Percentiles rank a stretch among this genome's conserved stretches.
These are phyloP conservation scores for Caiman crocodilus DNA, from an alignment of 2,797 vertebrate species.

Conservation along the genomic window DNA sequence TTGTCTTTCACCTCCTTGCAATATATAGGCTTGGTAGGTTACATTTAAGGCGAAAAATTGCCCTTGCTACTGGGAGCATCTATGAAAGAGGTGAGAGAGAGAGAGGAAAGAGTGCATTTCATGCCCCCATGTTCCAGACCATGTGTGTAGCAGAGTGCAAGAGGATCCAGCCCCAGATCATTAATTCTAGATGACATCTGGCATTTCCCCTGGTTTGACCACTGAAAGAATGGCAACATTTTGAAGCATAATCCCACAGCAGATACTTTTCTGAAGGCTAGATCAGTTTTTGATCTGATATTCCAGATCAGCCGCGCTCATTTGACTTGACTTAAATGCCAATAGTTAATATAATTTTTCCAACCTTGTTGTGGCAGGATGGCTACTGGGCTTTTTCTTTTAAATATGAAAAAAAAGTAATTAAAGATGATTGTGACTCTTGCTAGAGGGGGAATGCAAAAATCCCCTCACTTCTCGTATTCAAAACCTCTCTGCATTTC, in stretches of 20 bases:
- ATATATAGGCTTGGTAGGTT: not conserved
- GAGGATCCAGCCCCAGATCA: not conserved
- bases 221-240: rapidly evolving
- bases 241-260: rapidly evolving
- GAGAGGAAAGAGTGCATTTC: not conserved
- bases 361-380: not conserved
- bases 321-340: not conserved
- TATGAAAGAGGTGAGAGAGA: not conserved
- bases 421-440: not conserved
- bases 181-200: not conserved
- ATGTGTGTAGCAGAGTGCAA: not conserved
- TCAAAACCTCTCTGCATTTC: constrained; percentile 1
- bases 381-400: constrained; percentile 3
- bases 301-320: not conserved
- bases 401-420: constrained; percentile 18
- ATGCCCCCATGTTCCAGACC: not conserved
- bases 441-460: not conserved
- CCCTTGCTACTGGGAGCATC: rapidly evolving
- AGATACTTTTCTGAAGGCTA: not conserved
- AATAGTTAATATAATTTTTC: not conserved
- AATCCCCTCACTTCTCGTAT: not conserved
- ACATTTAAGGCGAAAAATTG: not conserved
- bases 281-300: not conserved
- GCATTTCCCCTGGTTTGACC: not conserved
- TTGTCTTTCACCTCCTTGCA: not conserved